Percentiles rank a stretch among this genome's conserved stretches.
Evolutionary conservation across 2,888 invertebrate genomes (phyloP).

Genomic region (Cosmia pyralina): DNA sequence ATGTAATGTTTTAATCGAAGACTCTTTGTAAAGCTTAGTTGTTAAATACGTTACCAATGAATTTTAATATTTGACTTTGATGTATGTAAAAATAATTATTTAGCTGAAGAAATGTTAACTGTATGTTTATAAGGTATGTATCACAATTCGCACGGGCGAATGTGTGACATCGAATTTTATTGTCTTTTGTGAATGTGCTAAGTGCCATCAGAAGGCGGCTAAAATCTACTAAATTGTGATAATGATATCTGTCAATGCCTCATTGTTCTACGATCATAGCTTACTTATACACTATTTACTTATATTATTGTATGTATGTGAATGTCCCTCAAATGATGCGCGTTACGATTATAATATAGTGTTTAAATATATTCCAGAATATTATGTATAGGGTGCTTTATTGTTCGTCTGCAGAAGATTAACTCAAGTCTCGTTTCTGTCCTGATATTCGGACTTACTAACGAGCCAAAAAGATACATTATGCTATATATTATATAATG

Average conservation of each 20-base stretch:
- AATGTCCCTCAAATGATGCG: conserved; percentile 51
- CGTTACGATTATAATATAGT: conserved; percentile 46
- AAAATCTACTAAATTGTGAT: conserved; percentile 70
- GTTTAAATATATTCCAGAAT: conserved; percentile 60
- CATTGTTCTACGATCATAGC: conserved; percentile 59
- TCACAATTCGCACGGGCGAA: conserved; percentile 39
- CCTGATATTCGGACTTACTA: conserved; percentile 34
- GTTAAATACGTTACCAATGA: conserved; percentile 89
- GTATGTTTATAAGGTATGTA: conserved; percentile 51
- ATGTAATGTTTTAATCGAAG: conserved; percentile 75
- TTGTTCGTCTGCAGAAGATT: conserved; percentile 38
- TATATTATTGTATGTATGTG: conserved; percentile 56
- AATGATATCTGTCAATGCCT: conserved; percentile 65
- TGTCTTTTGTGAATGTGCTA: conserved; percentile 63
- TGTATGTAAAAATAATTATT: conserved; percentile 69
- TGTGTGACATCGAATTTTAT: conserved; percentile 54
- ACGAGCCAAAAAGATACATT: conserved; percentile 40
- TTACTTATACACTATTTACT: conserved; percentile 50
- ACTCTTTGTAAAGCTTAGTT: conserved; percentile 84
- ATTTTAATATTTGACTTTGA: conserved; percentile 82
- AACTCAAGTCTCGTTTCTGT: conserved; percentile 38
- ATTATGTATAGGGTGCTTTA: conserved; percentile 60
- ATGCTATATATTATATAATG: conserved; percentile 33
- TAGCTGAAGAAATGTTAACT: conserved; percentile 57
- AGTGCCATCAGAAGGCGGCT: conserved; percentile 69